Conservation (phyloP, 2,797 vertebrate genomes). For the Characodon lateralis region DNA sequence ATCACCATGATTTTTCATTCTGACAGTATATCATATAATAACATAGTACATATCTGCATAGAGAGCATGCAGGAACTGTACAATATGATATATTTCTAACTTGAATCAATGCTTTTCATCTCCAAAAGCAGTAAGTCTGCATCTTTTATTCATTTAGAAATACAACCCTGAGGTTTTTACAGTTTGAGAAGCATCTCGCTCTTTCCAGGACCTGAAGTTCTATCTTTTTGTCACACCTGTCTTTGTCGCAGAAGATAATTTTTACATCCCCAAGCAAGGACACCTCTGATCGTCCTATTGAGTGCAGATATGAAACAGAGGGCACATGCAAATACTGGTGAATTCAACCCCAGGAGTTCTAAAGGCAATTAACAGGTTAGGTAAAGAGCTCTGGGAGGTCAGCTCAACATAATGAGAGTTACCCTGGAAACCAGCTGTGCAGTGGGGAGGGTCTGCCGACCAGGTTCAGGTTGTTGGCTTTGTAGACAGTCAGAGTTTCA, state of each 20-base stretch:
- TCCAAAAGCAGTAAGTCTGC: neutral
- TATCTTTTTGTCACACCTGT: neutral
- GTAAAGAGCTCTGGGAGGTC: neutral
- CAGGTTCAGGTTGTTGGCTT: slow-evolving; percentile 92
- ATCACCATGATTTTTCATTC: too few relatives aligned
- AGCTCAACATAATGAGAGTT: slow-evolving; percentile 52
- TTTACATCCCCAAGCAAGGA: neutral
- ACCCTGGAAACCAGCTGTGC: slow-evolving; percentile 99
- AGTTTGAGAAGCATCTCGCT: neutral
- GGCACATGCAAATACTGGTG: neutral
- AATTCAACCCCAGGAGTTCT: neutral
- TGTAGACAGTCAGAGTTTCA: slow-evolving; percentile 96
- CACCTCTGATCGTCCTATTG: neutral
- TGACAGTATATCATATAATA: too few relatives aligned
- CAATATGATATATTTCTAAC: neutral
- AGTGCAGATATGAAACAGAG: neutral
- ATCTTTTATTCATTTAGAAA: neutral
- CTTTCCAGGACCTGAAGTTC: neutral
- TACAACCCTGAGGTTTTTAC: neutral
- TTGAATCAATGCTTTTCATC: neutral
- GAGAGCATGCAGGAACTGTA: too few relatives aligned
- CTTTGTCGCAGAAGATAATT: neutral
- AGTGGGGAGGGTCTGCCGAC: slow-evolving; percentile 90
- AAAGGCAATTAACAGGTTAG: neutral
- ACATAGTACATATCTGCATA: too few relatives aligned